phyloP scores from a whole-genome alignment of 2,888 invertebrate species.

The Galerucella pusilla region DNA sequence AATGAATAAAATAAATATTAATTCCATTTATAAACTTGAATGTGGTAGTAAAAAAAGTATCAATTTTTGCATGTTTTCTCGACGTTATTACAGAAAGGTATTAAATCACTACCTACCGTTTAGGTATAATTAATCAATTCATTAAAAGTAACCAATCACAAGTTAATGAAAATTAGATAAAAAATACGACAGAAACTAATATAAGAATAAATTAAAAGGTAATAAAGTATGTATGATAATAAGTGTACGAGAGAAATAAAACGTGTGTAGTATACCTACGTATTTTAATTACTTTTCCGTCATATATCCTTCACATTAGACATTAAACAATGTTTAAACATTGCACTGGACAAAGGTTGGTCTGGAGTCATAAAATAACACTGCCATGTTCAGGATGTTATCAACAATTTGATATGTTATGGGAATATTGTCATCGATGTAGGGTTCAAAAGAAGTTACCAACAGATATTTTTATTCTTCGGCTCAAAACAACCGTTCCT shows the following conservation, averaged over 20 bases:
- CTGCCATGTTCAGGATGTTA: constrained; percentile 8
- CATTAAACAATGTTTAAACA: constrained; percentile 13
- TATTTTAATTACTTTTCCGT: constrained; percentile 19
- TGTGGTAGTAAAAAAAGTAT: not conserved
- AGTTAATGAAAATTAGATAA: not conserved
- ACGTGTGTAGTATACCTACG: not conserved
- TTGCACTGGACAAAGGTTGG: constrained; percentile 12
- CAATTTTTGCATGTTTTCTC: not conserved
- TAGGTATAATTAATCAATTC: not conserved
- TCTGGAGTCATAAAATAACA: not conserved
- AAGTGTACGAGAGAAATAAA: not conserved
- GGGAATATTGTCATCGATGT: not conserved
- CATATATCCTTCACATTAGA: constrained; percentile 23
- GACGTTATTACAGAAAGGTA: not conserved
- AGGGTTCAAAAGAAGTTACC: not conserved
- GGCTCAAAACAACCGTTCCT: not conserved
- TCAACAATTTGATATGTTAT: not conserved
- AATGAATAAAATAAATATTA: not conserved
- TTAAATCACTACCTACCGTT: constrained; percentile 4
- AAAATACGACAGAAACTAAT: not conserved
- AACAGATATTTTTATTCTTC: not conserved
- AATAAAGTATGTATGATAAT: constrained; percentile 2
- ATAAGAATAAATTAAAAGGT: not conserved
- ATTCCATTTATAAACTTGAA: not conserved
- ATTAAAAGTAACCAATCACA: not conserved